phyloP scores from a whole-genome alignment of 2,113 vertebrate genomes.

The Carassius gibelio region DNA sequence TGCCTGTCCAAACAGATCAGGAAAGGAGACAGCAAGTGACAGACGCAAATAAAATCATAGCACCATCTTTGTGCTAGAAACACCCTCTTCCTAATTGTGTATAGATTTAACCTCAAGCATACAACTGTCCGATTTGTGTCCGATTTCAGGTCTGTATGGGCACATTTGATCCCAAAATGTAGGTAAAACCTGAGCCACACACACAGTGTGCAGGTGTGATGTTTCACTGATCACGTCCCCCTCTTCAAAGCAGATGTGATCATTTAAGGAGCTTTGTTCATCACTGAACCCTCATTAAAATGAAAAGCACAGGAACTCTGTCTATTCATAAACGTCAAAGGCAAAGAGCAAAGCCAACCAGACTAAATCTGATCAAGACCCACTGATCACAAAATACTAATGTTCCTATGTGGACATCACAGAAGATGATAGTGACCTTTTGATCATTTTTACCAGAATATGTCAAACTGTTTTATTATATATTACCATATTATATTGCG shows the following conservation, averaged over 20 bases:
- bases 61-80: background rate
- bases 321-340: constrained; percentile 5
- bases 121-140: background rate
- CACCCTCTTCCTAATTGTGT: background rate
- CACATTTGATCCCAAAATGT: background rate
- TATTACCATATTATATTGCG: too few species aligned
- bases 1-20: constrained; percentile 3
- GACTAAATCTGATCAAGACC: background rate
- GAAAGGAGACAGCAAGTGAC: background rate
- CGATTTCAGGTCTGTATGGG: background rate
- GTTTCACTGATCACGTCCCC: background rate
- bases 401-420: background rate
- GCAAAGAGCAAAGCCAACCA: background rate
- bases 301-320: background rate
- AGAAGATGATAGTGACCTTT: background rate
- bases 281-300: constrained; percentile 23
- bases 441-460: background rate
- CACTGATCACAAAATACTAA: background rate
- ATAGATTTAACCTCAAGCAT: background rate
- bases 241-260: constrained; percentile 30
- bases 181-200: background rate
- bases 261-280: constrained; percentile 10
- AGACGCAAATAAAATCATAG: background rate
- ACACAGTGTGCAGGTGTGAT: background rate
- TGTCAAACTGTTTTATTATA: too few species aligned